Percentiles rank a stretch among this genome's conserved stretches.
Conservation (phyloP, 2,113 vertebrate species). For the Nettapus auritus region DNA sequence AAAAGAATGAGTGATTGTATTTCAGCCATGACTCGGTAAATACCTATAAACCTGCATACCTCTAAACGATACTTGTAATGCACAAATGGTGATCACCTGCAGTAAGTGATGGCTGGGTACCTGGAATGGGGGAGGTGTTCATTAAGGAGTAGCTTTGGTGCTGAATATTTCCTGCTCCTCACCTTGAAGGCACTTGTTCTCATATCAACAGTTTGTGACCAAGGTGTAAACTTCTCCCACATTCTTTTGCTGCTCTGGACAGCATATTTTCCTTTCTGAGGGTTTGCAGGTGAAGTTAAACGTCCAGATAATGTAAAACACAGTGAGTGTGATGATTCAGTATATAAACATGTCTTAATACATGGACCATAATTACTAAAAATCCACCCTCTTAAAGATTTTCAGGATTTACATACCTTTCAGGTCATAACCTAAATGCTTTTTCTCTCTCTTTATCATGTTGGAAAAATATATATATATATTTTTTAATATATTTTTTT, state of each 20-base stretch:
- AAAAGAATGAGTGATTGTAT: not conserved
- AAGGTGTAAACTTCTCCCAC: not conserved
- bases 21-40: not conserved
- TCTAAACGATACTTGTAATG: not conserved
- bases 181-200: accelerated
- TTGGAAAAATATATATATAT: accelerated
- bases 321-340: not conserved
- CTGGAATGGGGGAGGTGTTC: not conserved
- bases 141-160: not conserved
- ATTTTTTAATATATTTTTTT: too few species aligned
- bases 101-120: not conserved
- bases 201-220: not conserved
- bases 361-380: accelerated
- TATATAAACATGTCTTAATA: not conserved
- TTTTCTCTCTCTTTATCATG: not conserved
- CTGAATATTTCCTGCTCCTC: not conserved
- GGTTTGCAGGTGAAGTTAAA: not conserved
- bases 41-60: not conserved
- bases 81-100: not conserved
- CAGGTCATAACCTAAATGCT: accelerated
- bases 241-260: not conserved
- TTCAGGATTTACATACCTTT: not conserved
- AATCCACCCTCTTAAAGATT: not conserved
- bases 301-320: not conserved
- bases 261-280: not conserved